Evolutionary conservation across 2,113 vertebrate genomes (phyloP), one percentile per base, ranked within the genome.

Genomic region (Odocoileus hemionus): DNA sequence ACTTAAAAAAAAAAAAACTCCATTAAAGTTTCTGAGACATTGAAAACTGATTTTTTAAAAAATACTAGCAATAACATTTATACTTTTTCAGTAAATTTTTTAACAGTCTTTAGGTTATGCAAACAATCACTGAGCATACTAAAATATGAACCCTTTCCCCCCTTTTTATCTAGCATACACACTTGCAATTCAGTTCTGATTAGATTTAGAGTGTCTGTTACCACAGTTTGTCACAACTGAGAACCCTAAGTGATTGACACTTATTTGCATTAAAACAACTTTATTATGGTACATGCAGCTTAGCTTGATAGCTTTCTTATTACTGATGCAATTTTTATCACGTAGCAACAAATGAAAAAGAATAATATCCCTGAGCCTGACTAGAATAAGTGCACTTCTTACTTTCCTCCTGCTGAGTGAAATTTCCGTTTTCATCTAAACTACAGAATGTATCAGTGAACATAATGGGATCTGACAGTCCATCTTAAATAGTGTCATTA

Each of bases 381-480:
- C 78, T 88, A 91, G 70, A 97, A 61, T 90, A 98, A 98, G 82
- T 47, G 39, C 7, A 96, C 91, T 96, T 96, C 94, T 98, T 93
- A 82, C 96, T 98, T 97, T 96, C 58, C 76, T 95, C 84, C 87
- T 92, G 76, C 93, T 96, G 67, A 16, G 60, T 92, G 76, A 97
- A 98, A 96, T 64, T 47, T 86, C 79, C 79, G 33, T 97, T 98
- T 98, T 98, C 86, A 97, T 98, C 91, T 96, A 92, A 95, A 97
- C 67, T 92, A 74, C 15, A 96, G 26, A 98, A 52, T 92, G 95
- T 96, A 98, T 94, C 94, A 96, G 89, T 96, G 60, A 98, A 85
- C n/a, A 61, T 95, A 97, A 98, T 97, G 94, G 70, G 86, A 97
- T 97, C 94, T 96, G 98, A 98, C 97, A 98, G 96, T 83, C 91